These are phyloP conservation scores for Folsomia manolachei DNA, from an alignment of 2,888 invertebrate genomes.

Conservation along the genomic window DNA sequence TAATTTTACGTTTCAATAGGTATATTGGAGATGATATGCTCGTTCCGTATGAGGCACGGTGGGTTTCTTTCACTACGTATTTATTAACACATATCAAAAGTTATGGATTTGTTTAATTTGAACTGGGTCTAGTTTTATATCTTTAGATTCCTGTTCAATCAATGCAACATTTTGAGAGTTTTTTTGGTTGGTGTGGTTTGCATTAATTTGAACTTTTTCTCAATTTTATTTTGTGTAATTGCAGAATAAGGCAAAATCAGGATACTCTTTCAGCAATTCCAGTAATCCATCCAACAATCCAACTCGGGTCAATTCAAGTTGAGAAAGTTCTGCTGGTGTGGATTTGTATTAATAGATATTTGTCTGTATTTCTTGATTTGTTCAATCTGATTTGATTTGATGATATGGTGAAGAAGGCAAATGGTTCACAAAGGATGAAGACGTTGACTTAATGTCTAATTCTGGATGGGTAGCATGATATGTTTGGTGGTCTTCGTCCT, in stretches of 20 bases:
- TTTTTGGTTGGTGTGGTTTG: neutral
- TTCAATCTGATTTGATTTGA: no score
- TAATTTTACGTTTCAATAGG: no score
- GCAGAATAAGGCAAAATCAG: neutral
- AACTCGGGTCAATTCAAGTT: no score
- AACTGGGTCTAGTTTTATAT: neutral
- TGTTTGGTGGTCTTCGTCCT: neutral
- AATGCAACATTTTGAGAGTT: no score
- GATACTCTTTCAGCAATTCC: neutral
- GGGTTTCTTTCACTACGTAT: neutral
- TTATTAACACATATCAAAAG: neutral
- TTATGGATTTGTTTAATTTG: neutral
- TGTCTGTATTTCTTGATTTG: no score
- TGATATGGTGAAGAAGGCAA: constrained; percentile 5
- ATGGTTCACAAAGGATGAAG: neutral
- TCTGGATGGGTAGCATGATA: constrained; percentile 7
- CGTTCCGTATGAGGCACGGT: constrained; percentile 15
- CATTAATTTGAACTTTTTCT: neutral
- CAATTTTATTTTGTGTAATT: no score
- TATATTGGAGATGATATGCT: constrained; percentile 13
- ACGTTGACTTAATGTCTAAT: neutral
- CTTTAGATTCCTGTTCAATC: neutral
- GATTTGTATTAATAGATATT: no score
- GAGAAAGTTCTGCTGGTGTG: no score
- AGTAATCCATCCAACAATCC: neutral